A percentile compares a stretch with the other conserved stretches of the same genome.
phyloP scores from a whole-genome alignment of 2,113 vertebrate genomes.

The Clarias batrachus region DNA sequence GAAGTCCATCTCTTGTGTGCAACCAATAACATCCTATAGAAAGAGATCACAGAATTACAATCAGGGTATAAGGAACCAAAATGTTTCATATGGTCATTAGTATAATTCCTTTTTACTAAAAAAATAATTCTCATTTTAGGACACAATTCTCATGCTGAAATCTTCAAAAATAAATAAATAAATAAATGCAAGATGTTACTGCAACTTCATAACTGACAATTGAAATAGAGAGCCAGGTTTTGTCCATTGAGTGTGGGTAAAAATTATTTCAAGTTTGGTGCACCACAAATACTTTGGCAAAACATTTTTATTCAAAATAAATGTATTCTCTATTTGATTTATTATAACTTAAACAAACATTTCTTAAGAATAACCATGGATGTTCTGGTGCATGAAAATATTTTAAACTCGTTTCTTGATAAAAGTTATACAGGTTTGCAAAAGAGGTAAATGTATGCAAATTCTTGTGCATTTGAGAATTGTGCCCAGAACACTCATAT shows the following conservation, averaged over 20 bases:
- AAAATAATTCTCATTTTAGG: background rate
- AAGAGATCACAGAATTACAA: background rate
- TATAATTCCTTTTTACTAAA: background rate
- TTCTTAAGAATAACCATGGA: background rate
- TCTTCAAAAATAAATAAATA: background rate
- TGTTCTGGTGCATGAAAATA: background rate
- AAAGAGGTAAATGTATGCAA: background rate
- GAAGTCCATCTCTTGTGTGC: constrained; percentile 99
- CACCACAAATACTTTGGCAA: background rate
- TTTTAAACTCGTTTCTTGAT: background rate
- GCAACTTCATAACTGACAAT: background rate
- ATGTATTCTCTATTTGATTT: background rate
- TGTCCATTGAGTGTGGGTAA: background rate
- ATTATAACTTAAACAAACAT: background rate
- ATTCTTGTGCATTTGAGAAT: background rate
- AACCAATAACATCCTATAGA: constrained; percentile 92
- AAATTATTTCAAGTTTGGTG: background rate
- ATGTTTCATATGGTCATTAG: background rate
- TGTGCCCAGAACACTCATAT: background rate
- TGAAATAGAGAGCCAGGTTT: background rate
- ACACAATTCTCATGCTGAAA: background rate
- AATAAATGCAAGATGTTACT: background rate
- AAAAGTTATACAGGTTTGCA: background rate
- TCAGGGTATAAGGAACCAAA: background rate
- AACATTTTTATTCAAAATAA: background rate